Evolutionary conservation across 2,113 vertebrate species (phyloP), one percentile per base, ranked within the genome.

Genomic region (Calcarius ornatus): DNA sequence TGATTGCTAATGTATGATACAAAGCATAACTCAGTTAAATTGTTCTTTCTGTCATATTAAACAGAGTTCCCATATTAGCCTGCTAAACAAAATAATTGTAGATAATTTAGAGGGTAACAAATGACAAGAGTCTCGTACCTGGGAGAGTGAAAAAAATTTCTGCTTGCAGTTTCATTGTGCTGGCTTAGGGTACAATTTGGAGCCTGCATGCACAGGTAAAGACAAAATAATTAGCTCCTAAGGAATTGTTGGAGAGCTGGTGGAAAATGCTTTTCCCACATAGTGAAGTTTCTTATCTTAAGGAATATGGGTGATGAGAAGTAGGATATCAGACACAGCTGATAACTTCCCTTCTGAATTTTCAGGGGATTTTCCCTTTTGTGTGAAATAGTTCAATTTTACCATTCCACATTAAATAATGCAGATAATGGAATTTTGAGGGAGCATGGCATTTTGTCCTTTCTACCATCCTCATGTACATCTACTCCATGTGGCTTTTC

Each of bases 1-100:
- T 94, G 97, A 97, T 98, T 97, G 96, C 96, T 96, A 97, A 89
- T 6, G 72, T 57, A 73, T 0, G 96, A 97, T 96, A 98, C 91
- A 96, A 92, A 90, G 92, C 81, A 61, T 63, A 38, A 64, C 80
- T 95, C 60, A 48, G 95, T 84, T 95, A 96, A 94, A 91, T 96
- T 94, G 81, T 96, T 96, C 96, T 95, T 92, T 91, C 93, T 96
- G 96, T 96, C 59, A 53, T 95, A 96, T 91, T 95, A 94, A 97
- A 90, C 81, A 97, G 92, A 94, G 94, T 94, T 96, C 59, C 82
- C 37, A 50, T 6, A 92, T 86, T 82, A 92, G 75, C 75, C 76
- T 65, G 80, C 95, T 96, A 95, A 96, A 97, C 92, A 95, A 95
- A 94, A 94, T 93, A 94, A 94, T 96, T 72, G 79, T 54, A 85